These are phyloP conservation scores for Mythimna lalbum DNA, from an alignment of 2,888 invertebrate species.

Conservation along the genomic window DNA sequence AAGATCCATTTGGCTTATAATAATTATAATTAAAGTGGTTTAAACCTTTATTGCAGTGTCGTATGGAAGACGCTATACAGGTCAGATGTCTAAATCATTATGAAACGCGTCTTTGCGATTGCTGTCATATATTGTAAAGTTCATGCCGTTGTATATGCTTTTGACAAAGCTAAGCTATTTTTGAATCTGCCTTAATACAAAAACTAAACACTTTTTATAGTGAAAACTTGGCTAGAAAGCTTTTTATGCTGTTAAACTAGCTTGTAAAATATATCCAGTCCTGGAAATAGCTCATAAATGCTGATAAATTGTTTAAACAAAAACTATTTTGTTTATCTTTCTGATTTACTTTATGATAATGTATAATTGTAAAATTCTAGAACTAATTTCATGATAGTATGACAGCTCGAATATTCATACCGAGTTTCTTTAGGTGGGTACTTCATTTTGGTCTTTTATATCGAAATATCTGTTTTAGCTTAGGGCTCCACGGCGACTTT, in stretches of 20 bases:
- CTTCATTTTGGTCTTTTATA: neutral
- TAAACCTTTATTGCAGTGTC: conserved; percentile 25
- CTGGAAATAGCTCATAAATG: neutral
- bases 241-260: neutral
- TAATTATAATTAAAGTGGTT: too few relatives aligned
- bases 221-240: neutral
- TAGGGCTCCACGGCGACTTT: too few relatives aligned
- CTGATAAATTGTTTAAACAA: neutral
- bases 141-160: neutral
- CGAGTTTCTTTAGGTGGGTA: neutral
- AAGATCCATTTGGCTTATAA: conserved; percentile 4
- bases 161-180: neutral
- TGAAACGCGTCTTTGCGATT: neutral
- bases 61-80: neutral
- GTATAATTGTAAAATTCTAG: neutral
- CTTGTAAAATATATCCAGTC: neutral
- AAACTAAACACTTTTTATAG: conserved; percentile 5
- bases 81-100: conserved; percentile 18
- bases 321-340: neutral
- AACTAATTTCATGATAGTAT: neutral
- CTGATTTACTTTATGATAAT: neutral
- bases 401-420: neutral
- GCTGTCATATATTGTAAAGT: neutral
- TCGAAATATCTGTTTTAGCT: neutral
- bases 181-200: neutral